A percentile compares a stretch with the other conserved stretches of the same genome.
Conservation (phyloP, 2,888 invertebrate genomes). For the Melanargia galathea region DNA sequence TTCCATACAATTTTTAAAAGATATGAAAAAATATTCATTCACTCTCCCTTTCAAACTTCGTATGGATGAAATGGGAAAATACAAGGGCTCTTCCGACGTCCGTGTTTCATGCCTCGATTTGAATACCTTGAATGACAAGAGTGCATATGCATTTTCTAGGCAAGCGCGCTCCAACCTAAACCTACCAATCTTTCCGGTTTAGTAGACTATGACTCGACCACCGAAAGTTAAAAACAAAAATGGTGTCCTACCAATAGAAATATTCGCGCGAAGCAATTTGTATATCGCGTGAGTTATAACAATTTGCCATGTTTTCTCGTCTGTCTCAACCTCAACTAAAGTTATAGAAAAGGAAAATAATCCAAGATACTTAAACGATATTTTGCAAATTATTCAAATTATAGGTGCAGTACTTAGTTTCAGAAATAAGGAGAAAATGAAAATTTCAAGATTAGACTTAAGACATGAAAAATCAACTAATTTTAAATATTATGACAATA, state of each 20-base stretch:
- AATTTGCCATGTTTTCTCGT: constrained; percentile 2
- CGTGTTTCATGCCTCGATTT: too few relatives aligned
- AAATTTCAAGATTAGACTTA: too few relatives aligned
- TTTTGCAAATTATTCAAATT: not conserved
- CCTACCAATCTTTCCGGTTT: too few relatives aligned
- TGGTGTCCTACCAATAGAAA: not conserved
- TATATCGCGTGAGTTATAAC: constrained; percentile 9
- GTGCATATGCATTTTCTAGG: too few relatives aligned
- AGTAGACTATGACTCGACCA: too few relatives aligned
- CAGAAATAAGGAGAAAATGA: not conserved
- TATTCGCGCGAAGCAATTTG: not conserved
- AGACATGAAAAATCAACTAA: too few relatives aligned
- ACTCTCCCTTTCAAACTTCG: not conserved
- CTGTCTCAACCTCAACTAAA: not conserved
- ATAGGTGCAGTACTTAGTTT: not conserved
- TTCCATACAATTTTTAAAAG: not conserved
- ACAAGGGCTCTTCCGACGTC: too few relatives aligned
- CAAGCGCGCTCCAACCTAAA: too few relatives aligned
- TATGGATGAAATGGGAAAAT: not conserved
- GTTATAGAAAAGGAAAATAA: not conserved
- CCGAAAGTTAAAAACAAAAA: not conserved
- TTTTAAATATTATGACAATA: too few relatives aligned
- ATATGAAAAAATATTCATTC: not conserved
- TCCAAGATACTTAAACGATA: not conserved
- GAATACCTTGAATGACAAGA: too few relatives aligned